A percentile compares a stretch with the other conserved stretches of the same genome.
phyloP scores from a whole-genome alignment of 2,113 vertebrate genomes.

The Anseranas semipalmata region DNA sequence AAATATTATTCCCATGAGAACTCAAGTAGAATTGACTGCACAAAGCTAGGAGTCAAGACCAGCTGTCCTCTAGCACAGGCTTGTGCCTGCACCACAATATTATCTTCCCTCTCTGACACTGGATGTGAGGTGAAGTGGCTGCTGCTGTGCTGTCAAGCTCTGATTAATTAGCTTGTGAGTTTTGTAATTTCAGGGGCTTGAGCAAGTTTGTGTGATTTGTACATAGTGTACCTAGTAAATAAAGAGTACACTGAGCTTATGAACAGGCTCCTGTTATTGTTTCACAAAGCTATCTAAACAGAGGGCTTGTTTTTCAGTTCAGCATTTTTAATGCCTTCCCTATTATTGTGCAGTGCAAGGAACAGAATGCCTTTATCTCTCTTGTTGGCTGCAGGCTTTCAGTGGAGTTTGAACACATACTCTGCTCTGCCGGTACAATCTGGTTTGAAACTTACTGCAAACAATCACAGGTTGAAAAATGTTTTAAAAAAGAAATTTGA shows the following conservation, averaged over 20 bases:
- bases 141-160: constrained; percentile 3
- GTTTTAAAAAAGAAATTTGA: neutral
- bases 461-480: neutral
- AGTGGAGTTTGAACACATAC: neutral
- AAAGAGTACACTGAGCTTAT: neutral
- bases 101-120: neutral
- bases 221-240: neutral
- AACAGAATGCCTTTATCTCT: constrained; percentile 36
- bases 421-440: neutral
- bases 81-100: neutral
- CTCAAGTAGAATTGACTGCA: neutral
- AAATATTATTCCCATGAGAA: neutral
- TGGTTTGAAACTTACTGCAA: neutral
- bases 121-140: neutral
- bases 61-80: neutral
- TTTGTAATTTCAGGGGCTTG: neutral
- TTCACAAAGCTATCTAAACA: constrained; percentile 16
- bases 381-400: constrained; percentile 15
- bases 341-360: neutral
- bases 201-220: constrained; percentile 20
- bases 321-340: constrained; percentile 18
- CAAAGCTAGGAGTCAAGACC: neutral
- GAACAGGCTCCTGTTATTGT: neutral
- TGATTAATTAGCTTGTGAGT: constrained; percentile 38
- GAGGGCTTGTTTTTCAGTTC: neutral